Conservation (phyloP, 1,140 invertebrate species). For the Agraylea sexmaculata region DNA sequence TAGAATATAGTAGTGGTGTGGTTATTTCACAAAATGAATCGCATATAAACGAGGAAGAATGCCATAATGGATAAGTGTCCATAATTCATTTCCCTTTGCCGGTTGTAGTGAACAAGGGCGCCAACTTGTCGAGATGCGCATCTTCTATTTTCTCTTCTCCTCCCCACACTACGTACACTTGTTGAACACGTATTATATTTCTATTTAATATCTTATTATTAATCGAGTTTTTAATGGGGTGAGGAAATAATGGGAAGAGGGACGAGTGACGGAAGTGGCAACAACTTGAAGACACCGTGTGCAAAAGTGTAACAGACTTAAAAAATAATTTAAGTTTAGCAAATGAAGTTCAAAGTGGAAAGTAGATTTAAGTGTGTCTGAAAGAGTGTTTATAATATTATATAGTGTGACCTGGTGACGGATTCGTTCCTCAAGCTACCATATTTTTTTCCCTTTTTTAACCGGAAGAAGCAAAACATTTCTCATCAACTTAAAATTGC, state of each 20-base stretch:
- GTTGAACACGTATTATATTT: neutral
- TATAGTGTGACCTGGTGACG: constrained; percentile 2
- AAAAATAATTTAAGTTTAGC: constrained; percentile 18
- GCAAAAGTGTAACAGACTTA: constrained; percentile 3
- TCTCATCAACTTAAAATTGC: constrained; percentile 22
- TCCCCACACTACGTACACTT: neutral
- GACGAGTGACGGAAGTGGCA: no score
- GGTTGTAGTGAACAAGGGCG: neutral
- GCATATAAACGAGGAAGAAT: constrained; percentile 1
- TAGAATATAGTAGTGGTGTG: constrained; percentile 2
- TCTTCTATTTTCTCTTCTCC: neutral
- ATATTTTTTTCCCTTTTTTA: constrained; percentile 2
- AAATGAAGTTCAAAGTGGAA: constrained; percentile 15
- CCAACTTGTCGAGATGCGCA: neutral
- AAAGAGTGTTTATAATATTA: constrained; percentile 17
- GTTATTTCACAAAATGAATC: neutral
- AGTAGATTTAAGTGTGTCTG: constrained; percentile 17
- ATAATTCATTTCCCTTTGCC: constrained; percentile 17
- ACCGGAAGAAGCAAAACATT: constrained; percentile 20
- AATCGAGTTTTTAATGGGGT: neutral
- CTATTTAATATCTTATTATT: neutral
- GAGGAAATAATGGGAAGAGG: neutral
- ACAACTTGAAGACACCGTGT: constrained; percentile 3
- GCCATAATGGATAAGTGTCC: constrained; percentile 14
- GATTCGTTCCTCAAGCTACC: neutral